Conservation (phyloP, 1,140 invertebrate genomes). For the Orius laevigatus region DNA sequence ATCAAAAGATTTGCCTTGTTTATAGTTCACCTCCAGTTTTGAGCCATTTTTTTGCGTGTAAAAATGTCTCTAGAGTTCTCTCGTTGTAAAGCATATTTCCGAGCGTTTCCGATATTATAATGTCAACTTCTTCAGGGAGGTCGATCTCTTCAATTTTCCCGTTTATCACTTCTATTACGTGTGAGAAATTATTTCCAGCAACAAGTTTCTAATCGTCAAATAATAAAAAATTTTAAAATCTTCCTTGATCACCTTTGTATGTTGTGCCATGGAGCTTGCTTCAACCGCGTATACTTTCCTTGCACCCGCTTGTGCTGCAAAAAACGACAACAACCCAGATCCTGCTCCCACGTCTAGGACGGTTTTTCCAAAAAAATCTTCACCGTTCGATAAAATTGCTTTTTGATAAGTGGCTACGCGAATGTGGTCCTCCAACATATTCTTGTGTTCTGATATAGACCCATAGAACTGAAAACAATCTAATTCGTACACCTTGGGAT, state of each 20-base stretch:
- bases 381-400: constrained; percentile 82
- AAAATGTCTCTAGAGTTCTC: constrained; percentile 95
- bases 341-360: constrained; percentile 94
- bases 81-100: constrained; percentile 99
- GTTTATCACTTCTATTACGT: constrained; percentile 78
- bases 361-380: constrained; percentile 83
- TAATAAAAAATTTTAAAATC: background rate
- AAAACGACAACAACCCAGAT: constrained; percentile 87
- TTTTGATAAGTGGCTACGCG: constrained; percentile 95
- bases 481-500: constrained; percentile 5
- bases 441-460: constrained; percentile 97
- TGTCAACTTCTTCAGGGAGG: constrained; percentile 85
- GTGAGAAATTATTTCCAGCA: constrained; percentile 69
- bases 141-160: constrained; percentile 98
- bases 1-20: too few relatives aligned
- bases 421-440: constrained; percentile 99
- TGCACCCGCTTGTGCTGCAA: constrained; percentile 93
- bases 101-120: constrained; percentile 98
- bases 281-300: constrained; percentile 94
- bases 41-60: constrained; percentile 97
- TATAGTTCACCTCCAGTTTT: constrained; percentile 60
- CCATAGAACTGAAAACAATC: constrained; percentile 77
- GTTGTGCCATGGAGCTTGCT: constrained; percentile 94
- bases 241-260: constrained; percentile 62
- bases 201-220: constrained; percentile 45